A percentile compares a stretch with the other conserved stretches of the same genome.
Evolutionary conservation across 1,140 invertebrate species (phyloP).

Genomic region (fruit fly (Drosophila melanogaster)): DNA sequence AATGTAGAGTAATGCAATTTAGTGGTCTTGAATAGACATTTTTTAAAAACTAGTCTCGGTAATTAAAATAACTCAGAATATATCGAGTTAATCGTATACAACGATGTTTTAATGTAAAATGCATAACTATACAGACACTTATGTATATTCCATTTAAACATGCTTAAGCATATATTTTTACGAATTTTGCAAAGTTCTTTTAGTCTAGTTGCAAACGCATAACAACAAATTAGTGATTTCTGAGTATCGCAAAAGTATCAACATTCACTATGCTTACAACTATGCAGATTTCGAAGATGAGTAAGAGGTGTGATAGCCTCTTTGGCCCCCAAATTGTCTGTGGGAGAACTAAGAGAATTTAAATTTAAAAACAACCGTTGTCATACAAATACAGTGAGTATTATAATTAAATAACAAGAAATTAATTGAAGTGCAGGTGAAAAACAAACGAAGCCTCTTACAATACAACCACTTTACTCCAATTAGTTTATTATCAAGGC

Average conservation of each 20-base stretch:
- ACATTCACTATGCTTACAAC: slow-evolving; percentile 26
- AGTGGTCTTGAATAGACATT: no score
- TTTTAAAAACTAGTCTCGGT: no score
- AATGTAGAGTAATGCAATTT: no score
- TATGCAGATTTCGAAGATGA: slow-evolving; percentile 27
- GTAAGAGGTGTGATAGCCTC: slow-evolving; percentile 25
- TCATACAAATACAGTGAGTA: slow-evolving; percentile 5
- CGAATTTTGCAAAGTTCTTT: no score
- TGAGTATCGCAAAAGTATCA: slow-evolving; percentile 31
- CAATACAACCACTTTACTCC: no score
- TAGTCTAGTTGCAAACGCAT: no score
- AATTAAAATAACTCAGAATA: no score
- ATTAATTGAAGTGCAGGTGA: neutral
- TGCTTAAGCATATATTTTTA: no score
- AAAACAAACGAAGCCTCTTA: no score
- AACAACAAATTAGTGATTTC: slow-evolving; percentile 10
- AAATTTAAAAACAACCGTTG: slow-evolving; percentile 4
- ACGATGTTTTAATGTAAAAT: neutral
- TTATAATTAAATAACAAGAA: neutral
- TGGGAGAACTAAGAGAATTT: slow-evolving; percentile 8
- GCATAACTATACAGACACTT: no score
- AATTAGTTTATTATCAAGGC: no score
- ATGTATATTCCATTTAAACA: no score
- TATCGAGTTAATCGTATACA: neutral
- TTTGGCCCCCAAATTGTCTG: slow-evolving; percentile 11